A percentile compares a stretch with the other conserved stretches of the same genome.
Evolutionary conservation across 2,797 vertebrate genomes (phyloP).

Genomic region (Dipus sagitta): DNA sequence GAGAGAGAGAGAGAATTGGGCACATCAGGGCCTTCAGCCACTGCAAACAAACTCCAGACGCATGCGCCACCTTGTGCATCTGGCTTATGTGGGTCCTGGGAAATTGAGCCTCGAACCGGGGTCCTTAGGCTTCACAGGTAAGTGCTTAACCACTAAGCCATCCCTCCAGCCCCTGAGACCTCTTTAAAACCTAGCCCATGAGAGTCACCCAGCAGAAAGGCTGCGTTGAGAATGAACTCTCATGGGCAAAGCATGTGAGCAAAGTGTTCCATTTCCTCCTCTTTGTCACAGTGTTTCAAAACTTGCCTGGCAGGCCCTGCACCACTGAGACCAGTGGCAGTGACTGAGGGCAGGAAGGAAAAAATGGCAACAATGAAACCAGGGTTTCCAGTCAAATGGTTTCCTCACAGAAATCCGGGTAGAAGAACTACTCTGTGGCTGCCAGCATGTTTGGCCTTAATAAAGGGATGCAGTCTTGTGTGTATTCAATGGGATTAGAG

Average conservation of each 20-base stretch:
- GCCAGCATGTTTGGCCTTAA: slow-evolving; percentile 11
- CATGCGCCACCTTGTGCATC: too few relatives aligned
- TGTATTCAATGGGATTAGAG: background rate
- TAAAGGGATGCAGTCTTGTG: slow-evolving; percentile 1
- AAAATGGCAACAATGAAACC: background rate
- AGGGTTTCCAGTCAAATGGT: slow-evolving; percentile 13
- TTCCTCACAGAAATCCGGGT: slow-evolving; percentile 7
- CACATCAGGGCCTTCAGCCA: too few relatives aligned
- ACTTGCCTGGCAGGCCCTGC: background rate
- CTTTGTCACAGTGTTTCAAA: slow-evolving; percentile 29
- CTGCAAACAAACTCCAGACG: too few relatives aligned
- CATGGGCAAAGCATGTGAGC: slow-evolving; percentile 24
- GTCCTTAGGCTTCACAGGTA: too few relatives aligned
- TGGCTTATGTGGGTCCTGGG: too few relatives aligned
- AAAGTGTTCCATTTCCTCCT: slow-evolving; percentile 45
- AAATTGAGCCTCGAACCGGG: too few relatives aligned
- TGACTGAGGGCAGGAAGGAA: background rate
- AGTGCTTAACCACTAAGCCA: too few relatives aligned
- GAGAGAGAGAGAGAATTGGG: too few relatives aligned
- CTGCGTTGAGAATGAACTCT: slow-evolving; percentile 48
- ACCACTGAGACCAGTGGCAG: background rate
- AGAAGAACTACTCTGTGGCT: background rate
- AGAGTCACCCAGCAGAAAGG: slow-evolving; percentile 4
- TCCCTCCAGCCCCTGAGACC: background rate
- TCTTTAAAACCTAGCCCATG: slow-evolving; percentile 13